Evolutionary conservation across 2,113 vertebrate genomes (phyloP).

Genomic region (Columba livia): DNA sequence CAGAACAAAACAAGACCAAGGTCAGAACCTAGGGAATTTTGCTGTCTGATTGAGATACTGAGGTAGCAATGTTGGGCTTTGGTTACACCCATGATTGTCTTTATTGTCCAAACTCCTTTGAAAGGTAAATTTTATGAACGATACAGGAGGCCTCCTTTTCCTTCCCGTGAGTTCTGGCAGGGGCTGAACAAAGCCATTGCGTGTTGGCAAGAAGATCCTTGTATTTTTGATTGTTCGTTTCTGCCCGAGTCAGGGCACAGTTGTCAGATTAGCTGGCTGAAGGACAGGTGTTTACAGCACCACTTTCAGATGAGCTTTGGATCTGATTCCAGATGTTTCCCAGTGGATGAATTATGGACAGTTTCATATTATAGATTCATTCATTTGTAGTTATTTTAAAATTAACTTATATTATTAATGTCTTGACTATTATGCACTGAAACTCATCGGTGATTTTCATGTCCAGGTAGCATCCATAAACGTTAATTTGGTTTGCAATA

Average conservation of each 20-base stretch:
- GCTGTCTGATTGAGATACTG: not conserved
- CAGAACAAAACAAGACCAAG: not conserved
- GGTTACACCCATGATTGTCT: conserved; percentile 37
- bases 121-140: not conserved
- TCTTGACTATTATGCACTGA: not conserved
- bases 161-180: conserved; percentile 16
- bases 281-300: not conserved
- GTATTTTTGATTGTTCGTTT: not conserved
- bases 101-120: not conserved
- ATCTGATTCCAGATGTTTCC: not conserved
- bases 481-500: not conserved
- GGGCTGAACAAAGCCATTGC: not conserved
- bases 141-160: conserved; percentile 22
- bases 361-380: not conserved
- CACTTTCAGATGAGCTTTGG: not conserved
- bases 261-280: not conserved
- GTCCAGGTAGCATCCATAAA: not conserved
- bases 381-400: not conserved
- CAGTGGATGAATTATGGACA: not conserved
- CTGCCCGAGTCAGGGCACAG: not conserved
- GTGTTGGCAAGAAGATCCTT: not conserved
- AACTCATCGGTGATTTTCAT: not conserved
- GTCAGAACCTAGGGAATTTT: not conserved
- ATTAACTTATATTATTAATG: not conserved
- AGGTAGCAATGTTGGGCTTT: not conserved